phyloP scores from a whole-genome alignment of 92 coral and sea anemone species.

The Epizoanthus stellaris region DNA sequence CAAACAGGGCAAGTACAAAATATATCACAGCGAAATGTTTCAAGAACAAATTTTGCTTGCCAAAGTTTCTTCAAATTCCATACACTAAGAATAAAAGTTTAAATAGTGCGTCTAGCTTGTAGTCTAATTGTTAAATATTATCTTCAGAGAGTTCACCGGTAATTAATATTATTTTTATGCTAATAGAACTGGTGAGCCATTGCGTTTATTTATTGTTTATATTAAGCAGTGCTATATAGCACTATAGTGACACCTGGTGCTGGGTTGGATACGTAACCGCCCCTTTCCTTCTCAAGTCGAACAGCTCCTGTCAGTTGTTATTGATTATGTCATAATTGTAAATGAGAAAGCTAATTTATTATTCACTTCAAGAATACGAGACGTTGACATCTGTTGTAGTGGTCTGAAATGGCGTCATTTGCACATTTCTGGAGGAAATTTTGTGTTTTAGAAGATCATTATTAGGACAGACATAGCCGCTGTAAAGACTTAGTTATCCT shows the following conservation, averaged over 20 bases:
- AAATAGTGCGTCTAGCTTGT: too few species aligned
- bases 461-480: neutral
- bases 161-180: too few species aligned
- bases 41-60: too few species aligned
- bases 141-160: too few species aligned
- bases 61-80: too few species aligned
- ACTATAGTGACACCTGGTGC: conserved; percentile 40
- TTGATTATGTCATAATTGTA: conserved; percentile 33
- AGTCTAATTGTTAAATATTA: too few species aligned
- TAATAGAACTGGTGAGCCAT: too few species aligned
- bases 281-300: neutral
- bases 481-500: neutral
- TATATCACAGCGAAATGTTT: too few species aligned
- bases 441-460: neutral
- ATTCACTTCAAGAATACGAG: conserved; percentile 24
- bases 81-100: too few species aligned
- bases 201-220: conserved; percentile 28
- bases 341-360: conserved; percentile 47
- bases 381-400: neutral
- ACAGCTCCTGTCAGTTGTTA: neutral
- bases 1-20: too few species aligned
- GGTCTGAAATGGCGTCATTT: neutral
- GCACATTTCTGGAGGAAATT: neutral
- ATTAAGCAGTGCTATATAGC: conserved; percentile 1
- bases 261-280: neutral